Evolutionary conservation across 2,888 invertebrate genomes (phyloP).

Genomic region (Podotricha telesiphe): DNA sequence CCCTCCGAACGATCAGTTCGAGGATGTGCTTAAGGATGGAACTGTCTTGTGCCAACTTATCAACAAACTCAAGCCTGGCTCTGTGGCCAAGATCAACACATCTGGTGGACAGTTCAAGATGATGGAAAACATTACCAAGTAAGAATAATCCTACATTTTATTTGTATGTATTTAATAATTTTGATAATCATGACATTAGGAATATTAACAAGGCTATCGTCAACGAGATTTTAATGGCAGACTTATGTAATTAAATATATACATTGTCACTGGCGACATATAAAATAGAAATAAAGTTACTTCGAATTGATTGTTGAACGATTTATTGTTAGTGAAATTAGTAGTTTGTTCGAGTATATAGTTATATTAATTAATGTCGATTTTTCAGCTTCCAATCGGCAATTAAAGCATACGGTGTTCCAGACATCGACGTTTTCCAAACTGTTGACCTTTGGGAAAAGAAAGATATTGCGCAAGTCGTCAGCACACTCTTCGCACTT

Average conservation of each 20-base stretch:
- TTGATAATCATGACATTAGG: too few species aligned
- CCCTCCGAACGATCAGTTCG: slow-evolving; percentile 91
- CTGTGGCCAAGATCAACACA: slow-evolving; percentile 95
- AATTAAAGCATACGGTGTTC: slow-evolving; percentile 93
- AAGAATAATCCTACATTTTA: slow-evolving; percentile 56
- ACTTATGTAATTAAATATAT: too few species aligned
- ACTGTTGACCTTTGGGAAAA: slow-evolving; percentile 98
- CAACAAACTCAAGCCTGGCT: slow-evolving; percentile 95
- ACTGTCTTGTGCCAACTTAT: slow-evolving; percentile 96
- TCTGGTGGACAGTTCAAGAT: slow-evolving; percentile 99
- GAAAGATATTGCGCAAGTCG: slow-evolving; percentile 94
- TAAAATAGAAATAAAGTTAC: too few species aligned
- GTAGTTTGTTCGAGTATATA: too few species aligned
- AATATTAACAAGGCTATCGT: too few species aligned
- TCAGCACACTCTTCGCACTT: slow-evolving; percentile 92
- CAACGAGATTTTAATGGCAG: too few species aligned
- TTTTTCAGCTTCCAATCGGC: slow-evolving; percentile 90
- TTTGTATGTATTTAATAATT: not conserved
- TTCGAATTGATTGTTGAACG: too few species aligned
- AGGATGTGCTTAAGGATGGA: slow-evolving; percentile 96
- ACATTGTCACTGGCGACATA: too few species aligned
- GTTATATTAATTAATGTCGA: not conserved
- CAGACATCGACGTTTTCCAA: slow-evolving; percentile 96
- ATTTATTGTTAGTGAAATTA: too few species aligned
- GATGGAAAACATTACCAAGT: slow-evolving; percentile 99